These are phyloP conservation scores for Perca schrenkii DNA, from an alignment of 2,113 vertebrate genomes.

Conservation along the genomic window DNA sequence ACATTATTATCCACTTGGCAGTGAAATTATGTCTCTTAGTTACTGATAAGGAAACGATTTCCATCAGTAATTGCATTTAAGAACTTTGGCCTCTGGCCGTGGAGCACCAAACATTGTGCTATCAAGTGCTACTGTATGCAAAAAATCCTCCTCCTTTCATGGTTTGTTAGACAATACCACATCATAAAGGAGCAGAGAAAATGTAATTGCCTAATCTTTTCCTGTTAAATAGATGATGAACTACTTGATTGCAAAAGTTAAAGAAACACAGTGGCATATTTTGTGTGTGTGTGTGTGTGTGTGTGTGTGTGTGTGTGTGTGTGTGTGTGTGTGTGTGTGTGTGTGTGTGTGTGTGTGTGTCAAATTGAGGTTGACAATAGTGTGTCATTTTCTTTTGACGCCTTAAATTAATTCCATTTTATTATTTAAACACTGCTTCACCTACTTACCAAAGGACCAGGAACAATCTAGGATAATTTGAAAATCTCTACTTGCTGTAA, in stretches of 20 bases:
- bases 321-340: background rate
- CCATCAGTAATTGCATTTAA: slow-evolving; percentile 79
- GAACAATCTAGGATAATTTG: slow-evolving; percentile 4
- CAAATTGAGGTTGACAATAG: slow-evolving; percentile 7
- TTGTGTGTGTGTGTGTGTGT: background rate
- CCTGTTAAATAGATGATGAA: slow-evolving; percentile 71
- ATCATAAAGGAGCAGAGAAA: slow-evolving; percentile 71
- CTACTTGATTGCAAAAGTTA: slow-evolving; percentile 64
- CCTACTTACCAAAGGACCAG: slow-evolving; percentile 8
- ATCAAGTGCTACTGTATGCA: slow-evolving; percentile 69
- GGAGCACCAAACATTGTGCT: slow-evolving; percentile 53
- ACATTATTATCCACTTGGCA: slow-evolving; percentile 65
- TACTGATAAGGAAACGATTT: slow-evolving; percentile 78
- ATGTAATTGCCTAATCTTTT: slow-evolving; percentile 77
- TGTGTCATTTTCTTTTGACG: slow-evolving; percentile 20
- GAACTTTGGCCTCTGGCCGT: slow-evolving; percentile 79
- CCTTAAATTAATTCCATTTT: slow-evolving; percentile 17
- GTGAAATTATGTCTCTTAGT: slow-evolving; percentile 63
- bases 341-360: background rate
- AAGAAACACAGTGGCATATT: slow-evolving; percentile 37
- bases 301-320: background rate
- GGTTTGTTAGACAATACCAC: slow-evolving; percentile 77
- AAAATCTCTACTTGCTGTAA: slow-evolving; percentile 13
- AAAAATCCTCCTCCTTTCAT: slow-evolving; percentile 66
- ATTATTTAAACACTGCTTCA: slow-evolving; percentile 19